Conservation (phyloP, 2,888 invertebrate species). For the Phalangium opilio region DNA sequence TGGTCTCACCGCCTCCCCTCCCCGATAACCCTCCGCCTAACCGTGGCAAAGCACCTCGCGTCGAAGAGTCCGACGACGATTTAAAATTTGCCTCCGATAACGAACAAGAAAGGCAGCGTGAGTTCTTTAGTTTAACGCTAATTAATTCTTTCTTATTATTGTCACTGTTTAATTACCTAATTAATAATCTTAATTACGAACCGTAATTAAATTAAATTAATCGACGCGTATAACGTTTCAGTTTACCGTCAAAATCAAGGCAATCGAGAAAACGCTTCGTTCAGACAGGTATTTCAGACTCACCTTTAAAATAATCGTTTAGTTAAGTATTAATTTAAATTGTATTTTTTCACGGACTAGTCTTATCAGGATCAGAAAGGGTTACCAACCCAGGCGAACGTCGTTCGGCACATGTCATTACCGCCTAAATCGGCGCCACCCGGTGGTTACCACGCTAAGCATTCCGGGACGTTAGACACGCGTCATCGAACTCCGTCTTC, state of each 20-base stretch:
- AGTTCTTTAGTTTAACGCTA: too few species aligned
- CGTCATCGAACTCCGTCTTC: conserved; percentile 13
- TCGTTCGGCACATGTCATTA: conserved; percentile 16
- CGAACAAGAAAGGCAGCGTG: conserved; percentile 14
- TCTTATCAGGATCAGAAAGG: not conserved
- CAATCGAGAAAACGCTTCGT: too few species aligned
- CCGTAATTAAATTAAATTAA: too few species aligned
- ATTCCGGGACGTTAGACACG: conserved; percentile 10
- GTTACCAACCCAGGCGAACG: not conserved
- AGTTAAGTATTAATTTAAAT: not conserved
- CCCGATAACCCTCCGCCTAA: conserved; percentile 16
- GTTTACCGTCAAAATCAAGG: too few species aligned
- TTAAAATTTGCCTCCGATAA: conserved; percentile 16
- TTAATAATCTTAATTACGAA: not conserved
- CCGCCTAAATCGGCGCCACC: conserved; percentile 15
- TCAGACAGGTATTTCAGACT: too few species aligned
- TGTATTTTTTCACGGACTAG: not conserved
- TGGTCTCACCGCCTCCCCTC: conserved; percentile 13
- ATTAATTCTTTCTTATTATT: too few species aligned
- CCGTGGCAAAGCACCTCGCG: conserved; percentile 5
- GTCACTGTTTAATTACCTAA: not conserved
- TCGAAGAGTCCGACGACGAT: conserved; percentile 15
- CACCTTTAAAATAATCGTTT: too few species aligned
- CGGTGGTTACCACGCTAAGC: conserved; percentile 5
- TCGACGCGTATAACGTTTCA: too few species aligned